A percentile compares a stretch with the other conserved stretches of the same genome.
phyloP scores from a whole-genome alignment of 1,140 invertebrate species.

The Drosophila guanche region DNA sequence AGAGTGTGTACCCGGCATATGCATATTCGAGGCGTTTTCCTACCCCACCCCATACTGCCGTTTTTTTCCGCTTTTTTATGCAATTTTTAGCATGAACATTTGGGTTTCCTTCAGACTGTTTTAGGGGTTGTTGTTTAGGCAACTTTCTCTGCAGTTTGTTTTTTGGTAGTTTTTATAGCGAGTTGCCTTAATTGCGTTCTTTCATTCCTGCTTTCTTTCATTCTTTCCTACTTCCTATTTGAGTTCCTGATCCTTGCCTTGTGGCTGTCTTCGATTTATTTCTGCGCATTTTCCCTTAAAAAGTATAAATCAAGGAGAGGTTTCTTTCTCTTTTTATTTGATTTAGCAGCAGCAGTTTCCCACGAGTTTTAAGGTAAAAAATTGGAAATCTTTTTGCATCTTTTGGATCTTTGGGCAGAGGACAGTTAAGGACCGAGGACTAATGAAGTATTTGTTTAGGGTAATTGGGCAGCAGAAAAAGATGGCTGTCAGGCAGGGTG shows the following conservation, averaged over 20 bases:
- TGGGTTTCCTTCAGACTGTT: constrained; percentile 28
- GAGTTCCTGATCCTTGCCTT: constrained; percentile 28
- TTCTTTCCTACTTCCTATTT: neutral
- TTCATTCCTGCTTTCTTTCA: constrained; percentile 47
- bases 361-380: constrained; percentile 73
- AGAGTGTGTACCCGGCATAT: constrained; percentile 39
- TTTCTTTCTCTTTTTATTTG: neutral
- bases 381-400: constrained; percentile 39
- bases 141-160: constrained; percentile 41
- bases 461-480: constrained; percentile 11
- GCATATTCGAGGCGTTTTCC: constrained; percentile 52
- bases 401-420: constrained; percentile 1
- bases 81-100: constrained; percentile 77
- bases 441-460: constrained; percentile 43
- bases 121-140: constrained; percentile 38
- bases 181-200: constrained; percentile 58
- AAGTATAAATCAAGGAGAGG: constrained; percentile 11
- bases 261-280: constrained; percentile 60
- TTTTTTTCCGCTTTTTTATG: constrained; percentile 68
- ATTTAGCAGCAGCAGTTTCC: constrained; percentile 40
- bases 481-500: neutral
- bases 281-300: constrained; percentile 29
- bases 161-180: constrained; percentile 45
- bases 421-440: constrained; percentile 1
- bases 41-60: constrained; percentile 45